These are phyloP conservation scores for Priocnemis perturbator DNA, from an alignment of 2,888 invertebrate genomes.

Conservation along the genomic window DNA sequence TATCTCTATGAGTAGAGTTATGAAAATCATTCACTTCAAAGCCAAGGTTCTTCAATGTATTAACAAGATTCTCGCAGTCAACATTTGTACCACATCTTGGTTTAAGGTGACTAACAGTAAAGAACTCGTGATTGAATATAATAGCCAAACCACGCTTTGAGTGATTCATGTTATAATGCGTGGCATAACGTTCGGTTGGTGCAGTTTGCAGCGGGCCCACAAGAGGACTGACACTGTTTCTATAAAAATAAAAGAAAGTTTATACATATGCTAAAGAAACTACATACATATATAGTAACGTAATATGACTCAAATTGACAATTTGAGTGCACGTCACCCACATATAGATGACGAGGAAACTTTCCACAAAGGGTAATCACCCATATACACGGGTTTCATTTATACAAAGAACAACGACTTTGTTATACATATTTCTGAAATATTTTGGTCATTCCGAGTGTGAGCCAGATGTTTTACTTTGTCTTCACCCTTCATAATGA, in stretches of 20 bases:
- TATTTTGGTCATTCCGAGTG: too few relatives aligned
- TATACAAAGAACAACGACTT: too few relatives aligned
- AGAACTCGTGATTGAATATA: constrained; percentile 93
- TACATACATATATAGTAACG: too few relatives aligned
- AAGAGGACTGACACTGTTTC: constrained; percentile 61
- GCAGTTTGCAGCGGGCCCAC: constrained; percentile 59
- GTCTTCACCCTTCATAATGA: too few relatives aligned
- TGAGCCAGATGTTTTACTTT: too few relatives aligned
- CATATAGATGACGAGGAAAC: too few relatives aligned
- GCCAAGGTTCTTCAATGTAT: constrained; percentile 81
- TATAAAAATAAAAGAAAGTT: constrained; percentile 27
- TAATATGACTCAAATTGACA: too few relatives aligned
- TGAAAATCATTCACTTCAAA: constrained; percentile 84
- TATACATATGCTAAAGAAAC: neutral
- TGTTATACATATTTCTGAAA: too few relatives aligned
- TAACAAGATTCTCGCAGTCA: constrained; percentile 86
- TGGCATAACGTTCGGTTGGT: constrained; percentile 80
- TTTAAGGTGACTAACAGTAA: constrained; percentile 84
- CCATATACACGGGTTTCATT: too few relatives aligned
- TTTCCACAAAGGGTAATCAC: too few relatives aligned
- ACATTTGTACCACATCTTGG: constrained; percentile 89
- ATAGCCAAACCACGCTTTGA: constrained; percentile 87
- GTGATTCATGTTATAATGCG: constrained; percentile 92
- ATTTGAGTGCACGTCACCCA: too few relatives aligned
- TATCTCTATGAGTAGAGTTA: constrained; percentile 83